Evolutionary conservation across 2,888 invertebrate species (phyloP), one percentile per base, ranked within the genome.

Genomic region (Lutraria lutraria): DNA sequence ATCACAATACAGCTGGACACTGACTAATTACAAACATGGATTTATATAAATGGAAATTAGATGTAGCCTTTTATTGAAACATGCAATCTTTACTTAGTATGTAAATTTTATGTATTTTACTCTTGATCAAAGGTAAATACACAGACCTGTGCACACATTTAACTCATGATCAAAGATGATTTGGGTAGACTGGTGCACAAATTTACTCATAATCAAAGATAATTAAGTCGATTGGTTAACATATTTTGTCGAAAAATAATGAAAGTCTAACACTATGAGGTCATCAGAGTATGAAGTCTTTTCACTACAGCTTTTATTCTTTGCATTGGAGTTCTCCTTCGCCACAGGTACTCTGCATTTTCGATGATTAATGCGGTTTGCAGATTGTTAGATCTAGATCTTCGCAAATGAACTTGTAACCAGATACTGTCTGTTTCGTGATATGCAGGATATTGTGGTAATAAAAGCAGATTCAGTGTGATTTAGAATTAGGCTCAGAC

Each of bases 341-440:
- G n/a, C n/a, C 19, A n/a, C 60, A 25, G 63, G 63, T 68, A n/a
- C n/a, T 68, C 25, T 68, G 63, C 63, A 68, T 68, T 68, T 68
- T 68, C 25, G 63, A 25, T 68, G 63, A 68, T 68, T 68, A 68
- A 68, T 68, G 63, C 25, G 63, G 63, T 68, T 68, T 68, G 63
- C 63, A 68, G 25, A 25, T 25, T 68, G 29, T 76, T 34, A 34
- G 76, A 76, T 76, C 34, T 76, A 76, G 34, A 76, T 76, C 29
- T 31, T 76, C 31, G 34, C 19, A 76, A 76, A 76, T 76, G 76
- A 76, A 76, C 34, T 34, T 76, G 76, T 76, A 76, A 76, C 76
- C 3, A 76, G 76, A 76, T 34, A 76, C 76, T 19, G 76, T 76
- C 34, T 76, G 76, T 34, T 31, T 76, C 31, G 76, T 76, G 16